Base-by-base conservation (phyloP, 2,888 invertebrate genomes). In the Lampropteryx suffumata region DNA sequence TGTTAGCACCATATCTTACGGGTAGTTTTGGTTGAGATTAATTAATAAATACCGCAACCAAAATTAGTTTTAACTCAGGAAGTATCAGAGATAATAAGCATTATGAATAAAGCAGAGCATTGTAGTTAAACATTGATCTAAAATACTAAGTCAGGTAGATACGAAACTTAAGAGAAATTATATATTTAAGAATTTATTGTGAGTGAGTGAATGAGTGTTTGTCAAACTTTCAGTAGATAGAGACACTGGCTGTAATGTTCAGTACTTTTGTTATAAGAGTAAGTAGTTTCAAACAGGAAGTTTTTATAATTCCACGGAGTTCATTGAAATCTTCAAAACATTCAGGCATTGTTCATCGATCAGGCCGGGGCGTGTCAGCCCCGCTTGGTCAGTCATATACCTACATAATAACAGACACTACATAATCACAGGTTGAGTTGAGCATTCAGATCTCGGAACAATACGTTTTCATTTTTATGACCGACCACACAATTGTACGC, bases 391-490 rank as follows among this genome's bases (percentile, higher is more conserved):
- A 57, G 37, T 50, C 49, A 53, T 72, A 50, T 71, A 67, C 67
- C 61, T 55, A 55, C 28, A 45, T 65, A 63, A 62, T 62, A 61
- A 61, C 61, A 58, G 57, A 32, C 14, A 32, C 40, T 43, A 65
- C 36, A 42, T 68, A 73, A 69, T 69, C 69, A 69, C 64, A 62
- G 66, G 77, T 74, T 76, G 55, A 68, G 65, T 40, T 48, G 66
- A 56, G 62, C 61, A 66, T 67, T 69, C 59, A 68, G 65, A 71
- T 67, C 66, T 64, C 64, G 53, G 63, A 73, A 75, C 76, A 76
- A 76, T 73, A 73, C 66, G 68, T 70, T 69, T 69, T 64, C 61
- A 61, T 58, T 62, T 66, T 72, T 68, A 72, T 63, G 67, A 66
- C 62, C 58, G 13, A 42, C 41, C 1, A 21, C 32, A 57, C 45